Evolutionary conservation across 1,140 invertebrate species (phyloP), one percentile per base, ranked within the genome.

Genomic region (Lerema accius): DNA sequence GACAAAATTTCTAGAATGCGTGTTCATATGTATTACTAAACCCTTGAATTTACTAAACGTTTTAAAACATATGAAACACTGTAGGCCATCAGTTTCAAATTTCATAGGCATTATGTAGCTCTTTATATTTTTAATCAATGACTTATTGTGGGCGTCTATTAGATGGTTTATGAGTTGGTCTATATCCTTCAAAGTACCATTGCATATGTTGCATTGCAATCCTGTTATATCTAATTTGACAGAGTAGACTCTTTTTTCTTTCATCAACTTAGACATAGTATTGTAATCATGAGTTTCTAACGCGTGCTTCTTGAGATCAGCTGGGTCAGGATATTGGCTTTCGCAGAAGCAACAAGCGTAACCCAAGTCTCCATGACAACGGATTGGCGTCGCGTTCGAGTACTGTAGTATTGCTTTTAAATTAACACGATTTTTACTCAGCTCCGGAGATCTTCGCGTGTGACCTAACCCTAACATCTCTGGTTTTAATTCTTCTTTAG

Each of bases 21-120:
- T 58, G 14, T 73, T 61, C 17, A 91, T 73, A 39, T 92, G 92
- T 11, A 86, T 82, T 13, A 89, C 84, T 14, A 92, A 79, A 13
- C 85, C 78, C 23, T 90, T 91, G 51, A 89, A 91, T 14, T 84
- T 82, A 3, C 42, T 56, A 35, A 53, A 72, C 0, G 43, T 46
- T 3, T 43, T 59, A 0, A 7, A 39, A 9, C 55, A 59, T 14
- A 59, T 48, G 17, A 19, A 59, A n/a, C 55, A 59, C 11, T 59
- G 43, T 9, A 59, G 23, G 4, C 9, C 55, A 4, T 59, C 43
- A 5, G 42, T 46, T 19, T 59, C 43, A 15, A 59, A 59, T 14
- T 59, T 59, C n/a, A 59, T 32, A 19, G 55, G 55, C 28, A 19
- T 37, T 32, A 59, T 35, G 43, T 46, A 59, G 7, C 55, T 59